A percentile compares a stretch with the other conserved stretches of the same genome.
Conservation (phyloP, 1,140 invertebrate genomes). For the Bathynomus jamesi region DNA sequence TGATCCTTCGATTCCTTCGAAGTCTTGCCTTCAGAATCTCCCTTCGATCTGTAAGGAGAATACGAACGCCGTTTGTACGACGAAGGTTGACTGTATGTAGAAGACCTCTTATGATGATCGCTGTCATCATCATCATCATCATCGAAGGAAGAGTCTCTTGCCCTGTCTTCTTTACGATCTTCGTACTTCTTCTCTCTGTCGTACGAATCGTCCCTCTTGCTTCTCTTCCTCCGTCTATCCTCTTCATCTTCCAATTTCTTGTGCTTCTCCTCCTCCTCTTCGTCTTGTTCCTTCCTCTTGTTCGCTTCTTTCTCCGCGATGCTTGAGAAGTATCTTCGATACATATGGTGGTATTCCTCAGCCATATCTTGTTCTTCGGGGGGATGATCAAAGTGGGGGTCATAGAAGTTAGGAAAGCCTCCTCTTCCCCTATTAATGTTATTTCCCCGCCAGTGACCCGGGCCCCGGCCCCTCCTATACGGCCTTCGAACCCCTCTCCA, state of each 20-base stretch:
- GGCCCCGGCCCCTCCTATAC: background rate
- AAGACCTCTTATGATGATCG: background rate
- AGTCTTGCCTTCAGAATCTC: background rate
- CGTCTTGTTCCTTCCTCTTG: background rate
- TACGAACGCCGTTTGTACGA: background rate
- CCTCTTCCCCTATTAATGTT: background rate
- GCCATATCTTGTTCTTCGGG: background rate
- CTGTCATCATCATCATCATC: background rate
- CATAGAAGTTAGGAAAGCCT: background rate
- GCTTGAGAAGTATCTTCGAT: conserved; percentile 13
- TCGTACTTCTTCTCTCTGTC: background rate
- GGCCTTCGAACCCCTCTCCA: conserved; percentile 2
- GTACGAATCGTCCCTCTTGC: background rate
- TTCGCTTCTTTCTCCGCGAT: conserved; percentile 9
- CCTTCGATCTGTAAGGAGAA: background rate
- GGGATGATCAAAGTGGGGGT: background rate
- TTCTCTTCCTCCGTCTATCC: background rate
- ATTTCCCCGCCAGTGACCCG: conserved; percentile 4
- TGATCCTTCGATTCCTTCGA: background rate
- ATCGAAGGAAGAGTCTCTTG: background rate
- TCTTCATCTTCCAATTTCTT: background rate
- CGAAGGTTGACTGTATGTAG: background rate
- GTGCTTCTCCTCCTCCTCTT: background rate
- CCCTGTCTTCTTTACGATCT: background rate
- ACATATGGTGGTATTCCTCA: conserved; percentile 15